These are phyloP conservation scores for Metopia argyrocephala DNA, from an alignment of 2,888 invertebrate species.

Conservation along the genomic window DNA sequence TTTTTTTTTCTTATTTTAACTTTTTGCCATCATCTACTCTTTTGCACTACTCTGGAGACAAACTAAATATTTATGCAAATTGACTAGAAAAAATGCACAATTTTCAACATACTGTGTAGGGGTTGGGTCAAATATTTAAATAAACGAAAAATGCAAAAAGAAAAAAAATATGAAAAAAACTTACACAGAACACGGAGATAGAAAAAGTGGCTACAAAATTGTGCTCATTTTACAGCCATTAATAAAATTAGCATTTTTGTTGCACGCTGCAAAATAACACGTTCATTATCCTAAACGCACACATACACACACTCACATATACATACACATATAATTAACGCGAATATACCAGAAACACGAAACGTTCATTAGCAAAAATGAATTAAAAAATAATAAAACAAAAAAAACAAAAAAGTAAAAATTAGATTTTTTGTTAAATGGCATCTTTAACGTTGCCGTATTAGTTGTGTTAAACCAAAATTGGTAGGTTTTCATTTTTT, in stretches of 20 bases:
- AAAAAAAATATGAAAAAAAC: neutral
- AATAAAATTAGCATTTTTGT: conserved; percentile 51
- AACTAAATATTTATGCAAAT: conserved; percentile 52
- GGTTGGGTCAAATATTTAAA: neutral
- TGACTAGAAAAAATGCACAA: conserved; percentile 40
- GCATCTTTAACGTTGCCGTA: too few relatives aligned
- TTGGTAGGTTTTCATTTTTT: too few relatives aligned
- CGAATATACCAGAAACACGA: neutral
- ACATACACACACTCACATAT: neutral
- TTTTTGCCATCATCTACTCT: neutral
- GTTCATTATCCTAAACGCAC: neutral
- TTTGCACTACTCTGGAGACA: neutral
- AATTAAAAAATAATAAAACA: conserved; percentile 9
- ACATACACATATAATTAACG: neutral
- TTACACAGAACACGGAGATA: neutral
- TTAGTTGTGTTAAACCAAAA: too few relatives aligned
- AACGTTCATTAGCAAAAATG: neutral
- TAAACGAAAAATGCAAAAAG: neutral
- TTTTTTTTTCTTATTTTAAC: neutral
- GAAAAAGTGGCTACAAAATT: conserved; percentile 19
- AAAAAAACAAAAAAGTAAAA: neutral
- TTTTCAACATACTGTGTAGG: neutral
- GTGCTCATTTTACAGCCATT: conserved; percentile 42
- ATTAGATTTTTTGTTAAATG: neutral
- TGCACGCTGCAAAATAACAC: conserved; percentile 13